Evolutionary conservation across 2,113 vertebrate genomes (phyloP).

Genomic region (Ibidorhyncha struthersii): DNA sequence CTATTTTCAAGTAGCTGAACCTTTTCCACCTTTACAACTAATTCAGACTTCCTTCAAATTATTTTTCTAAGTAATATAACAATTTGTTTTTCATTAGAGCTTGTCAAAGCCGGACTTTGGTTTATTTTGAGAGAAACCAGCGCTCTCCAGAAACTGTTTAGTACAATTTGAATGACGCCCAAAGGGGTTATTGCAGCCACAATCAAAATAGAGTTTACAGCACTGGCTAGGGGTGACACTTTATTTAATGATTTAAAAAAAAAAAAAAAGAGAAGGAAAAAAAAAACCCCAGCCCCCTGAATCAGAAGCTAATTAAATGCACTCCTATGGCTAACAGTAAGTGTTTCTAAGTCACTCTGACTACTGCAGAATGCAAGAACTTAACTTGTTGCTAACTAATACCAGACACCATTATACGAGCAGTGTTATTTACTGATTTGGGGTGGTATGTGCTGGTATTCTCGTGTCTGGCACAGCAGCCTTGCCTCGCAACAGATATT

Average conservation of each 20-base stretch:
- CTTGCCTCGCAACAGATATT: neutral
- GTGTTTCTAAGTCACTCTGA: conserved; percentile 10
- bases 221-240: conserved; percentile 64
- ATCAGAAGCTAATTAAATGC: conserved; percentile 69
- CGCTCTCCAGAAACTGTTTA: conserved; percentile 19
- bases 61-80: conserved; percentile 69
- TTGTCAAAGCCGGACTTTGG: conserved; percentile 50
- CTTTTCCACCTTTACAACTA: conserved; percentile 57
- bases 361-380: conserved; percentile 30
- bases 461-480: neutral
- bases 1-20: conserved; percentile 64
- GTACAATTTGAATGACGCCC: conserved; percentile 54
- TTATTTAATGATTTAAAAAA: conserved; percentile 57
- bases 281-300: neutral
- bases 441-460: conserved; percentile 22
- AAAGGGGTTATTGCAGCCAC: conserved; percentile 70
- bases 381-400: conserved; percentile 49
- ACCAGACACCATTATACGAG: conserved; percentile 19
- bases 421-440: neutral
- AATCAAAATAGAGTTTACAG: conserved; percentile 70
- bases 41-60: conserved; percentile 68
- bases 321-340: conserved; percentile 50
- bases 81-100: conserved; percentile 70
- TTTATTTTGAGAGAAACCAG: conserved; percentile 69
- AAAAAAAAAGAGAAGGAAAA: neutral